These are phyloP conservation scores for Gasterosteus aculeatus DNA, from an alignment of 2,113 vertebrate species.

Conservation along the genomic window DNA sequence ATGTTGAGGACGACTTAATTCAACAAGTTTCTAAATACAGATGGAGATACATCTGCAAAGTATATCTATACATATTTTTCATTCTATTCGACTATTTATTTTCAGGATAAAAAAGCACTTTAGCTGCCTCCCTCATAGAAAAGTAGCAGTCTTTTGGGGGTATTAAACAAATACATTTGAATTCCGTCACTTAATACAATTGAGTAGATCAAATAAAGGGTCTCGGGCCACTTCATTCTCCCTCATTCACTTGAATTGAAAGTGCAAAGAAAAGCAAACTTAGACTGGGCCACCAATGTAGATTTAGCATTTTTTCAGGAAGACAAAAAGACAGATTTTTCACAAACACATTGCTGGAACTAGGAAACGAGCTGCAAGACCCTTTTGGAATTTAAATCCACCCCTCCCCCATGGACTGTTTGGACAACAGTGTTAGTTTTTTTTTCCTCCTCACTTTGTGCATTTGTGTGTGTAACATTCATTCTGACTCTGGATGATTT, in stretches of 20 bases:
- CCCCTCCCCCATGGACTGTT: slow-evolving; percentile 91
- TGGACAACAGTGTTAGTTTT: slow-evolving; percentile 87
- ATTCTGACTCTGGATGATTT: slow-evolving; percentile 69
- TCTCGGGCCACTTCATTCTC: slow-evolving; percentile 98
- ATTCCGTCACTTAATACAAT: slow-evolving; percentile 99
- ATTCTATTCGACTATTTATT: slow-evolving; percentile 22
- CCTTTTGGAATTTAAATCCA: slow-evolving; percentile 99
- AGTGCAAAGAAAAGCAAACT: slow-evolving; percentile 98
- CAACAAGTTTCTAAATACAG: slow-evolving; percentile 55
- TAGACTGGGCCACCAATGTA: slow-evolving; percentile 99
- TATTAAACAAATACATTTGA: slow-evolving; percentile 99
- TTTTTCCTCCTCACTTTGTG: slow-evolving; percentile 73
- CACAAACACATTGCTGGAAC: slow-evolving; percentile 99
- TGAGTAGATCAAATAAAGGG: slow-evolving; percentile 99
- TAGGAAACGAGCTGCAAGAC: slow-evolving; percentile 96
- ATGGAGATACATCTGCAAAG: neutral
- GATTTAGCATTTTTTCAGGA: slow-evolving; percentile 97
- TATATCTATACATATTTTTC: neutral
- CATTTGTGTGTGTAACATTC: slow-evolving; percentile 72
- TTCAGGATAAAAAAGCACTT: slow-evolving; percentile 3
- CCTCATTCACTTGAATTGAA: slow-evolving; percentile 98
- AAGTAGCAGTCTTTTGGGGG: slow-evolving; percentile 89
- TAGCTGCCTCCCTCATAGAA: slow-evolving; percentile 81
- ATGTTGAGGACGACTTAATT: neutral
- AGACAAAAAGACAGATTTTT: slow-evolving; percentile 99